Base-by-base conservation (phyloP, 2,113 vertebrate genomes). In the Prietella phreatophila region DNA sequence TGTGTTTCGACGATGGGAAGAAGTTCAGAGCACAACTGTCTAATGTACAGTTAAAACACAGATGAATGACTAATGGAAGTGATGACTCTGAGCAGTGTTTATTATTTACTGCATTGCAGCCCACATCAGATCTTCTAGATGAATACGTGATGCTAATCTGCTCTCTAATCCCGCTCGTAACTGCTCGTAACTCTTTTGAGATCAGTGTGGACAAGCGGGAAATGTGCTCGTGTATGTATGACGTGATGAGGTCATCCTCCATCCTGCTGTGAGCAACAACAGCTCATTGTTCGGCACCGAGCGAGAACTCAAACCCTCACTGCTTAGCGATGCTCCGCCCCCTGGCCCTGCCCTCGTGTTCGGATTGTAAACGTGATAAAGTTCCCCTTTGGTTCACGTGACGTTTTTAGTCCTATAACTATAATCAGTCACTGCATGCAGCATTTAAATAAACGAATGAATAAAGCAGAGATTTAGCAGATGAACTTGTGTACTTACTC, bases 231-330 rank as follows among this genome's bases (percentile, higher is more conserved):
- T 94, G 93, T 93, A 89, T 93, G 91, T 92, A 91, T 78, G 89
- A 91, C 91, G 91, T 63, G 83, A 93, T 95, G 93, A 95, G 93
- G 93, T 95, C 95, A 95, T 93, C 87, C 93, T 93, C 92, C 92
- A 93, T 95, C 95, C 95, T 93, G 88, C 93, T 92, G 90, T 88
- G 92, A 95, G 93, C 94, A 95, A 94, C 93, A 92, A 42, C 80
- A 20, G 90, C 87, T 89, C 93, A 94, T 95, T 95, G 94, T 95
- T 92, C 91, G 88, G 83, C 84, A 0, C 89, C 91, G 92, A 91
- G 90, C 67, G 63, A 83, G 76, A 86, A 61, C 25, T 36, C 56
- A 56, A 82, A 82, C 80, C 55, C 55, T 36, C 30, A 1, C 15
- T 25, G 30, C 30, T 82, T 8, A 5, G 55, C 9, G 20, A 27